A percentile compares a stretch with the other conserved stretches of the same genome.
phyloP scores from a whole-genome alignment of 2,113 vertebrate species.

The Circaetus gallicus region DNA sequence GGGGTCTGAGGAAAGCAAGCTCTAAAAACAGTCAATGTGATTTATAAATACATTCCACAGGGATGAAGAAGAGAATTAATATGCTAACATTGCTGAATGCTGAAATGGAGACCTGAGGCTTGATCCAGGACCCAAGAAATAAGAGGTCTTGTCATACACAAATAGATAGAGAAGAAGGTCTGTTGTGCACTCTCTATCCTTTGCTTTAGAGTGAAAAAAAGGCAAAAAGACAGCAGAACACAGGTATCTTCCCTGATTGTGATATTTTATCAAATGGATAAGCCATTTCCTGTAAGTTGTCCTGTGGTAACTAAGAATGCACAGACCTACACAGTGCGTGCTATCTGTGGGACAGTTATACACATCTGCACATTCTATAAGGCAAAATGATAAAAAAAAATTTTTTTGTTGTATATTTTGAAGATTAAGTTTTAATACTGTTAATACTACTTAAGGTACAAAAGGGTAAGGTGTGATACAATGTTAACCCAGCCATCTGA shows the following conservation, averaged over 20 bases:
- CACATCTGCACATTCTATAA: neutral
- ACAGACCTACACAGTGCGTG: rapidly evolving
- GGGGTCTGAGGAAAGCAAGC: neutral
- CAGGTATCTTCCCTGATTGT: neutral
- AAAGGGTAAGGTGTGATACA: neutral
- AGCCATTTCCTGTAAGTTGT: neutral
- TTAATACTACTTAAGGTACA: neutral
- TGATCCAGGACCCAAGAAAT: neutral
- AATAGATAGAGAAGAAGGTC: neutral
- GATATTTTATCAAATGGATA: neutral
- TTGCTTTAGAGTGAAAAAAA: neutral
- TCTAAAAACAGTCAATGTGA: neutral
- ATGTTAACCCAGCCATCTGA: neutral
- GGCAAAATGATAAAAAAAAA: neutral
- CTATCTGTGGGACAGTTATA: neutral
- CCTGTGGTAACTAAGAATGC: neutral
- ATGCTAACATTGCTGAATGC: neutral
- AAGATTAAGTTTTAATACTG: neutral
- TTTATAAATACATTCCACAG: neutral
- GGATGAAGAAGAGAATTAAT: neutral
- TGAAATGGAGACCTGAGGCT: neutral
- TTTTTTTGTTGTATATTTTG: neutral
- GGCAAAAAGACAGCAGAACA: neutral
- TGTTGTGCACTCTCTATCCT: neutral
- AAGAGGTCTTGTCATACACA: neutral